Base-by-base conservation (phyloP, 2,113 vertebrate species). In the Passer domesticus region DNA sequence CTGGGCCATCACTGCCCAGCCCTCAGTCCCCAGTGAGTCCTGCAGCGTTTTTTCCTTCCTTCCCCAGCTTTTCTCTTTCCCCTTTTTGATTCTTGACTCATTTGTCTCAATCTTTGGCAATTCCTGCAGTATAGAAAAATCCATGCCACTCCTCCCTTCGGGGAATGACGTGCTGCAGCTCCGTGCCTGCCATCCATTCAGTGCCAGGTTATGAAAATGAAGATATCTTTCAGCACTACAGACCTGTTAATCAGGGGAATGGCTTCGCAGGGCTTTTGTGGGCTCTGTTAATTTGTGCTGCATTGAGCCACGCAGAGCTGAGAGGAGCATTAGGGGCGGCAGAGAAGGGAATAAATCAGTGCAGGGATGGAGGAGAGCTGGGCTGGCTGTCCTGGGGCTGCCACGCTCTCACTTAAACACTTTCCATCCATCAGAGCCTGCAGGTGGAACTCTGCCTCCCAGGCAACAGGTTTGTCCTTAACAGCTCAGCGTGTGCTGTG, bases 221-320 rank as follows among this genome's bases (percentile, higher is more conserved):
- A 97, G 93, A 91, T 79, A 90, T 95, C 92, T 95, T 92, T 96
- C 94, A 95, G 83, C 80, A 44, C 84, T 91, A 53, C 82, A 79
- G 89, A 88, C 87, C 95, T 93, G 94, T 95, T 96, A 96, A 96
- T 97, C 95, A 94, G 92, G 96, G 95, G 74, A 97, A 96, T 94
- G 87, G 86, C 96, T 94, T 96, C 78, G 7, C 46, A 94, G 95
- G 90, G 90, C 86, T 94, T 93, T 94, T 94, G 94, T 94, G 93
- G 81, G 92, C 83, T 92, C 83, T 69, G 92, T 94, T 96, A 95
- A 97, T 96, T 94, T 95, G 91, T 74, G 81, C 89, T 94, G 85
- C 67, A 78, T 81, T 94, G 94, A 96, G 87, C 87, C 92, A 94
- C 67, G 2, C 30, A 18, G 89, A 92, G 87, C 82, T 68, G 89